These are phyloP conservation scores for Pecten maximus DNA, from an alignment of 2,888 invertebrate species.

Conservation along the genomic window DNA sequence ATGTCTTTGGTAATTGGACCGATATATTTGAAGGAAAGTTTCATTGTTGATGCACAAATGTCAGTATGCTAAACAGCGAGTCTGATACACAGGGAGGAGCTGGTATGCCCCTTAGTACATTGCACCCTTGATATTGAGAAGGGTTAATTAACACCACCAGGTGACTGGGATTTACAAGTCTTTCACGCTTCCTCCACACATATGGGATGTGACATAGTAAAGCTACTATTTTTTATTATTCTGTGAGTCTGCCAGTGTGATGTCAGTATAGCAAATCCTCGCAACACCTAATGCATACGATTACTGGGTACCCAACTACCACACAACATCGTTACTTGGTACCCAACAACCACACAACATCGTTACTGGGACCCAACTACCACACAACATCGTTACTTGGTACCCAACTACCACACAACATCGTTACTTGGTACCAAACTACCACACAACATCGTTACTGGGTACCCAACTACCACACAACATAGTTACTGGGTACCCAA, in stretches of 20 bases:
- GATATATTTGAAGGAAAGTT: neutral
- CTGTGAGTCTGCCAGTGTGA: neutral
- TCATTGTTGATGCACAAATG: neutral
- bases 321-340: too few relatives aligned
- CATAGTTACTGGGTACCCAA: too few relatives aligned
- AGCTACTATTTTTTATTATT: neutral
- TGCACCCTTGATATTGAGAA: neutral
- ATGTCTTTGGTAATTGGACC: neutral
- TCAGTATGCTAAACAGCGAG: neutral
- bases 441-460: too few relatives aligned
- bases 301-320: too few relatives aligned
- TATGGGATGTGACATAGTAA: constrained; percentile 6
- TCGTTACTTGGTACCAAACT: too few relatives aligned
- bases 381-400: too few relatives aligned
- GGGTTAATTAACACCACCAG: neutral
- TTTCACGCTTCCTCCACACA: neutral
- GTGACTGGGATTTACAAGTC: neutral
- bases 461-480: too few relatives aligned
- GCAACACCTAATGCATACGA: neutral
- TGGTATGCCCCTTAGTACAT: neutral
- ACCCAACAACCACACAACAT: too few relatives aligned
- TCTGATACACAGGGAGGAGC: neutral
- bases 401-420: too few relatives aligned
- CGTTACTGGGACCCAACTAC: too few relatives aligned
- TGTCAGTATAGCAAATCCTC: neutral